Percentiles rank a stretch among this genome's conserved stretches.
phyloP scores from a whole-genome alignment of 2,888 invertebrate genomes.

The Eulithis prunata region DNA sequence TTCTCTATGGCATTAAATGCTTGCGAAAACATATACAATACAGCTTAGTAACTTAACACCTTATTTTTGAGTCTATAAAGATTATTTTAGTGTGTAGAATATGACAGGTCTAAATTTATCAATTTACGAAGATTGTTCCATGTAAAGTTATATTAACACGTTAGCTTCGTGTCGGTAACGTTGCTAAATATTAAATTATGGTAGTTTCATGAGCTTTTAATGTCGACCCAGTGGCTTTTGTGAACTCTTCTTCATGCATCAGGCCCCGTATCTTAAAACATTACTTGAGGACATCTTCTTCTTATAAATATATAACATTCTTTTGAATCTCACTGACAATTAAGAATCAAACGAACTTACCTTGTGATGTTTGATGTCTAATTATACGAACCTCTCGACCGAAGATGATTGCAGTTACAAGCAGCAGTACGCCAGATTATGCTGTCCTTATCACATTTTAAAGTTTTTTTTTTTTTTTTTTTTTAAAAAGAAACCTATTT shows the following conservation, averaged over 20 bases:
- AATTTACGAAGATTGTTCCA: constrained; percentile 75
- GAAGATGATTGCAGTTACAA: too few species aligned
- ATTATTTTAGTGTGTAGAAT: constrained; percentile 49
- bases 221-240: constrained; percentile 46
- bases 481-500: too few species aligned
- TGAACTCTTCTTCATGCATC: constrained; percentile 37
- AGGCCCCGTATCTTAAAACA: not conserved
- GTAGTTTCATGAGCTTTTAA: constrained; percentile 54
- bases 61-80: constrained; percentile 42
- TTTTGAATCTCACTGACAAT: too few species aligned
- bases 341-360: too few species aligned
- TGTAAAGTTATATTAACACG: constrained; percentile 76
- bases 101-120: constrained; percentile 75
- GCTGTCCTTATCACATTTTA: too few species aligned
- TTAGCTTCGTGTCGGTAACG: constrained; percentile 63
- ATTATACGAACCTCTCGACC: too few species aligned
- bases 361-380: too few species aligned
- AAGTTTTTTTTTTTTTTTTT: too few species aligned
- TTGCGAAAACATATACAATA: constrained; percentile 59
- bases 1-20: constrained; percentile 73
- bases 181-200: constrained; percentile 76
- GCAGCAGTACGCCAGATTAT: too few species aligned
- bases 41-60: constrained; percentile 42
- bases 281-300: too few species aligned
- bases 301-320: too few species aligned